Conservation (phyloP, 2,113 vertebrate genomes). For the Conger conger region DNA sequence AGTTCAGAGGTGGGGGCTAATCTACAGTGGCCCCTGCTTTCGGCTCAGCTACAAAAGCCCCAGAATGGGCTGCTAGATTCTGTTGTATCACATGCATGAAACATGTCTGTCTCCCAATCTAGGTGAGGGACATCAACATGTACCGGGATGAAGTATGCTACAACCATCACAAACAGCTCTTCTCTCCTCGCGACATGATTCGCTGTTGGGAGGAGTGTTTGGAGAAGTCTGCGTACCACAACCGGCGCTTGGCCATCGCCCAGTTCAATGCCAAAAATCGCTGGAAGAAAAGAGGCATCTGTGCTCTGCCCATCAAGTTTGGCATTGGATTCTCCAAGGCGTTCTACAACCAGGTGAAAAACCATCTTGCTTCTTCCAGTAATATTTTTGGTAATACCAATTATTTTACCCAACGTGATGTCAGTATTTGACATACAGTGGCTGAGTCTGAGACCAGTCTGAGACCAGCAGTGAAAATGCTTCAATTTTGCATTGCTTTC, state of each 20-base stretch:
- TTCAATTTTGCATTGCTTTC: no score
- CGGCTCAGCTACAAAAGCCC: not conserved
- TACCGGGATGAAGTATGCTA: constrained; percentile 58
- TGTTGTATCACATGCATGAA: not conserved
- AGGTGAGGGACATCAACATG: constrained; percentile 74
- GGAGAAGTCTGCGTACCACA: constrained; percentile 60
- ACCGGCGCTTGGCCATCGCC: constrained; percentile 44
- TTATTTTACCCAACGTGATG: no score
- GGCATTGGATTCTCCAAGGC: constrained; percentile 63
- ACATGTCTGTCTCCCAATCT: not conserved
- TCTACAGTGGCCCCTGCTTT: not conserved
- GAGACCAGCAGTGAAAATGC: no score
- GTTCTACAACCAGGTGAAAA: constrained; percentile 67
- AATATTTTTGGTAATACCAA: no score
- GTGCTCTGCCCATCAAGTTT: constrained; percentile 69
- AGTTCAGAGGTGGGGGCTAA: no score
- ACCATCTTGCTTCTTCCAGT: not conserved
- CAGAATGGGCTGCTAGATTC: not conserved
- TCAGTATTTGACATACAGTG: no score
- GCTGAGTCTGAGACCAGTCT: no score
- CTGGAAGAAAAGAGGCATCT: constrained; percentile 74
- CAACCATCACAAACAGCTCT: constrained; percentile 67
- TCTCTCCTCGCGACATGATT: constrained; percentile 59
- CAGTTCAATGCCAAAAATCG: constrained; percentile 67
- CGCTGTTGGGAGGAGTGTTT: constrained; percentile 72